Evolutionary conservation across 2,113 vertebrate genomes (phyloP).

Genomic region (Dipodomys ordii): DNA sequence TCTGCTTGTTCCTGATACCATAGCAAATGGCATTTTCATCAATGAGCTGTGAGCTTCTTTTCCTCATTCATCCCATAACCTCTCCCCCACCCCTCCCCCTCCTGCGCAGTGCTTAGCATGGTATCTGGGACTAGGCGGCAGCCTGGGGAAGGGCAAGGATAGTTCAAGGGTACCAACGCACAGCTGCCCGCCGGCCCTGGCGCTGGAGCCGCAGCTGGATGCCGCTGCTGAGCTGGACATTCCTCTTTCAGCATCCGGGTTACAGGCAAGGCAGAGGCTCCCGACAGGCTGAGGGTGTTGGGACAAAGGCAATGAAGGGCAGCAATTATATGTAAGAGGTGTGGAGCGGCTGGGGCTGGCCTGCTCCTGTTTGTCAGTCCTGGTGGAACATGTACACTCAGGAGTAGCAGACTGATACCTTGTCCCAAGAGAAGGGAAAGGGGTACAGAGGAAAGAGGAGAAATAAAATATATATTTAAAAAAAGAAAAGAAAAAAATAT

Average conservation of each 20-base stretch:
- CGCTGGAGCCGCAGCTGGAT: background rate
- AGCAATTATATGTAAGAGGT: background rate
- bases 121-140: no score
- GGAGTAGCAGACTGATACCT: background rate
- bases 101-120: background rate
- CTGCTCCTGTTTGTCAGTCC: background rate
- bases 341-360: background rate
- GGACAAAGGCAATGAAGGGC: background rate
- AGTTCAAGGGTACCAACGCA: background rate
- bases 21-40: background rate
- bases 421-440: no score
- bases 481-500: background rate
- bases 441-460: no score
- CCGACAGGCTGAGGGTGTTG: background rate
- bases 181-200: background rate
- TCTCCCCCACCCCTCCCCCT: background rate
- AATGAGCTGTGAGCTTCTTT: background rate
- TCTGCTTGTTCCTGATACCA: background rate
- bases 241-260: background rate
- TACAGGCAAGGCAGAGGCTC: background rate
- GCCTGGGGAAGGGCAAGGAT: background rate
- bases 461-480: background rate
- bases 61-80: conserved; percentile 16
- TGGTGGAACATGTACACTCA: background rate
- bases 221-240: background rate